A percentile compares a stretch with the other conserved stretches of the same genome.
Conservation (phyloP, 30 jellyfish, hydroid and myxozoan species). For the Cassiopea xamachana region DNA sequence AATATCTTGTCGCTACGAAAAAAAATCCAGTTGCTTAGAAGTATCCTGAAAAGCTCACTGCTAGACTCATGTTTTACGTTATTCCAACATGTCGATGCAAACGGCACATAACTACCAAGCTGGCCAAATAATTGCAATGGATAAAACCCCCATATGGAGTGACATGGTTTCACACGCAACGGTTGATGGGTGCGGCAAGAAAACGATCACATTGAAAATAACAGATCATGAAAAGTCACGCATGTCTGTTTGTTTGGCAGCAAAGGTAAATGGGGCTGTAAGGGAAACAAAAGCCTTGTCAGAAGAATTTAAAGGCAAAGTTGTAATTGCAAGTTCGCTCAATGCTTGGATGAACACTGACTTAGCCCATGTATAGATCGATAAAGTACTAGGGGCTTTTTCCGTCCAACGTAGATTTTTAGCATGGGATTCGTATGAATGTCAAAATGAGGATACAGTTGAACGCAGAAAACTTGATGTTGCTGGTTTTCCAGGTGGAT, state of each 20-base stretch:
- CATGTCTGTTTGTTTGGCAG: too few relatives aligned
- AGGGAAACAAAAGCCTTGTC: too few relatives aligned
- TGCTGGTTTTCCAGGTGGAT: constrained; percentile 53
- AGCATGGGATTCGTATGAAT: constrained; percentile 64
- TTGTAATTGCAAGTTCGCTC: too few relatives aligned
- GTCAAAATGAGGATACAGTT: constrained; percentile 44
- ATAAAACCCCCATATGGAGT: too few relatives aligned
- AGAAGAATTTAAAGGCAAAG: too few relatives aligned
- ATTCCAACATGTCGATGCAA: constrained; percentile 18
- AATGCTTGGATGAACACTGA: constrained; percentile 78
- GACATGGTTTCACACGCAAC: too few relatives aligned
- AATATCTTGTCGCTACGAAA: constrained; percentile 35
- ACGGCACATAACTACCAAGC: constrained; percentile 23
- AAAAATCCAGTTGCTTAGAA: constrained; percentile 37
- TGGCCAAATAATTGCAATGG: neutral
- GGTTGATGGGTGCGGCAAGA: too few relatives aligned
- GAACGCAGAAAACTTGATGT: neutral
- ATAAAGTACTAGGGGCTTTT: constrained; percentile 51
- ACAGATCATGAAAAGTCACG: too few relatives aligned
- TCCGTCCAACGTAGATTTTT: constrained; percentile 36
- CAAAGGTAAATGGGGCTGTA: too few relatives aligned
- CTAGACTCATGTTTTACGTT: constrained; percentile 8
- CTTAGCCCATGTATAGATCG: constrained; percentile 21
- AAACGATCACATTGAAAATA: too few relatives aligned
- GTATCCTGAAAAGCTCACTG: constrained; percentile 18